These are phyloP conservation scores for Cavia porcellus DNA, from an alignment of 2,113 vertebrate species.

Conservation along the genomic window DNA sequence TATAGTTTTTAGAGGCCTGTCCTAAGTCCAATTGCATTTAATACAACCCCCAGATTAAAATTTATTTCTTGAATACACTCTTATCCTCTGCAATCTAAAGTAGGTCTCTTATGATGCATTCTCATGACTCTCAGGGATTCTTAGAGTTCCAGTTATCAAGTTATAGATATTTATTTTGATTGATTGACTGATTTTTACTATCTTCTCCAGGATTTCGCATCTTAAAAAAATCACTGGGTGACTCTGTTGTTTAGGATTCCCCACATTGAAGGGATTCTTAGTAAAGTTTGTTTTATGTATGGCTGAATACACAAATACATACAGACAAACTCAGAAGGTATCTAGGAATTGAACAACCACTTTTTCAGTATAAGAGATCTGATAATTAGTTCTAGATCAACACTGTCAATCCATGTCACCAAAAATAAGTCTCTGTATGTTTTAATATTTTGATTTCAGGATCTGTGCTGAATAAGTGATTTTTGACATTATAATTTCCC, in stretches of 20 bases:
- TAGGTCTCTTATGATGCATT: neutral
- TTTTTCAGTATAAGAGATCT: neutral
- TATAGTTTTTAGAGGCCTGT: neutral
- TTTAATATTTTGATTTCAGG: slow-evolving; percentile 8
- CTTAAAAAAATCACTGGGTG: neutral
- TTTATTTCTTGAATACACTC: neutral
- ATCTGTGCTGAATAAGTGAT: slow-evolving; percentile 28
- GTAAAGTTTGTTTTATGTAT: neutral
- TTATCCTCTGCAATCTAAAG: neutral
- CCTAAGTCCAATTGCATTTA: neutral
- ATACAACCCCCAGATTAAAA: neutral
- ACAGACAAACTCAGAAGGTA: neutral
- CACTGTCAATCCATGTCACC: neutral
- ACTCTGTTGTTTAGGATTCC: neutral
- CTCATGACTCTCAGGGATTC: neutral
- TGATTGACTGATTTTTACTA: neutral
- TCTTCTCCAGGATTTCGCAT: neutral
- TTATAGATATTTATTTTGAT: neutral
- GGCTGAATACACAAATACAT: neutral
- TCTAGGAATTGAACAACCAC: neutral
- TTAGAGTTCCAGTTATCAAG: neutral
- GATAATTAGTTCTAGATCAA: neutral
- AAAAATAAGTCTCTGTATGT: slow-evolving; percentile 11
- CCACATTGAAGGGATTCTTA: neutral
- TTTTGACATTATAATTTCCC: slow-evolving; percentile 11